Evolutionary conservation across 2,113 vertebrate species (phyloP), one percentile per base, ranked within the genome.

Genomic region (Hippocampus zosterae): DNA sequence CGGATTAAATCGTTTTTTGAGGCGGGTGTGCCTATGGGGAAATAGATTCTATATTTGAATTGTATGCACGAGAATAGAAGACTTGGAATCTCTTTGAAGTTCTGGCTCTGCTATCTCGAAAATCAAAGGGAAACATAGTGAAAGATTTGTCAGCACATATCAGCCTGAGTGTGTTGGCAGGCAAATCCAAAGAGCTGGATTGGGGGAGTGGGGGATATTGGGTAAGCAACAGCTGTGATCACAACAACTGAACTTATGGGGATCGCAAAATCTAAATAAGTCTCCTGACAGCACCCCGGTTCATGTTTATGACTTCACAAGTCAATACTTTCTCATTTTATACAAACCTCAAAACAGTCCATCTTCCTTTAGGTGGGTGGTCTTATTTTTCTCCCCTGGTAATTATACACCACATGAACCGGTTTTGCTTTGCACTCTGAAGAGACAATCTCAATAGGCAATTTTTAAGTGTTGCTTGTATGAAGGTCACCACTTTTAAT

Each of bases 401-500:
- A 77, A 81, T 81, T 79, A 82, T 62, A 57, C 69, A 69, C 15
- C 46, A 71, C 69, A 73, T 83, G 68, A 80, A 81, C 77, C 48
- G 63, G 46, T 77, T 72, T 76, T 70, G 74, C 80, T 78, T 64
- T 42, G 1, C 29, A 44, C 70, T 75, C 73, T 21, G 56, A 55
- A 68, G 53, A 83, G 68, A 79, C 65, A 50, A 68, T 66, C 53
- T 74, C 64, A 53, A 42, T 62, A 73, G 70, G 75, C 73, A 84
- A 79, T 77, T 84, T 68, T 48, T 60, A 64, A 75, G 56, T n/a
- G 68, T 63, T 33, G 66, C 66, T 60, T 76, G 53, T 48, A 69
- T 74, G 77, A 84, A 77, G 74, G 72, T 75, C 77, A 78, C 60
- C 52, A 44, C 55, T 6, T 41, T 60, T 73, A 81, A 87, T 83